Conservation (phyloP, 2,113 vertebrate genomes). For the Pogona vitticeps region DNA sequence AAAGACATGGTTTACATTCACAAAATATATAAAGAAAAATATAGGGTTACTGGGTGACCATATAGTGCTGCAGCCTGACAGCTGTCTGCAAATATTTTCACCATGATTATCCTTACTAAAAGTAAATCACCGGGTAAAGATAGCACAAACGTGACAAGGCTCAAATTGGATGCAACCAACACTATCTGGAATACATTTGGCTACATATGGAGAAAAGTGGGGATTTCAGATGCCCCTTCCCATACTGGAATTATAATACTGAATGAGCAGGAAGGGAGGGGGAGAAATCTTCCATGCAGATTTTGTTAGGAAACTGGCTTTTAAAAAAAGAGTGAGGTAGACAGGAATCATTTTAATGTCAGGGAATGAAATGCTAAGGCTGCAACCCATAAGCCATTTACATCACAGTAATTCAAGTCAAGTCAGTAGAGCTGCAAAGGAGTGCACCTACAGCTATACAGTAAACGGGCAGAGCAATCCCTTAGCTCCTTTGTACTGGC, state of each 20-base stretch:
- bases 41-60: constrained; percentile 92
- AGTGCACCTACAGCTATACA: not conserved
- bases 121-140: constrained; percentile 97
- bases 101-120: constrained; percentile 98
- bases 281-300: constrained; percentile 48
- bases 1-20: constrained; percentile 85
- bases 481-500: not conserved
- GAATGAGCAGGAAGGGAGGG: constrained; percentile 24
- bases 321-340: constrained; percentile 79
- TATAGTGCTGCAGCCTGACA: constrained; percentile 89
- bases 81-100: constrained; percentile 97
- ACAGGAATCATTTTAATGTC: constrained; percentile 56
- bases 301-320: constrained; percentile 59
- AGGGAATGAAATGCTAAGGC: constrained; percentile 66
- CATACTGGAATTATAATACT: constrained; percentile 39
- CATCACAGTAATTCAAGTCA: constrained; percentile 1
- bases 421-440: not conserved
- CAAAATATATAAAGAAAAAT: constrained; percentile 96
- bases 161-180: constrained; percentile 82
- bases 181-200: constrained; percentile 77
- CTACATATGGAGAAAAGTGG: constrained; percentile 74
- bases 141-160: constrained; percentile 95
- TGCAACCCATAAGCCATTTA: constrained; percentile 27
- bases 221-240: constrained; percentile 46
- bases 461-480: not conserved